Evolutionary conservation across 2,113 vertebrate species (phyloP), one percentile per base, ranked within the genome.

Genomic region (Sprattus sprattus): DNA sequence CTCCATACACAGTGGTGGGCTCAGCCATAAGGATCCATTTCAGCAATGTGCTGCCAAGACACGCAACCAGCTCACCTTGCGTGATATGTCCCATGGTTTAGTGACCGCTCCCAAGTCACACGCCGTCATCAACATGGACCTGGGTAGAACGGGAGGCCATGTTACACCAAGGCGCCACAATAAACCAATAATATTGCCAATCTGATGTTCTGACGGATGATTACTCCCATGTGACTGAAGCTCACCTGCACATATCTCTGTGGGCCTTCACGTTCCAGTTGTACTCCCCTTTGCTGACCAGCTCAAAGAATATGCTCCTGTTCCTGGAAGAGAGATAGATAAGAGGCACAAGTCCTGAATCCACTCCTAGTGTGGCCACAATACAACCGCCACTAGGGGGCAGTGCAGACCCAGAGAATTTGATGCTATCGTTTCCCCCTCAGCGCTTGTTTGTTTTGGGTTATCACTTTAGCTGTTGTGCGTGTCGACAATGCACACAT

Each of bases 81-180:
- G 96, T n/a, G 98, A 99, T 94, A 97, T 99, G 94, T 99, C 97
- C 98, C 98, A 99, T n/a, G 98, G 98, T 94, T 99, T 99, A 88
- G 98, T 99, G 92, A 98, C 98, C 86, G 98, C 98, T 92, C 98
- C 98, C 89, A 99, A 96, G 95, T 99, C 98, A 95, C 98, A 99
- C 45, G 98, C 98, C 89, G 98, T 99, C 98, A 99, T 99, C 96
- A 99, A 96, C 98, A 99, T 99, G 90, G 98, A 99, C 95, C 98
- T 99, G 94, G 92, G 75, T 86, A 16, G 39, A 87, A 81, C 46
- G 0, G 2, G 28, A 1, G 28, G 28, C 39, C 71, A 39, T 39
- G 71, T 39, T n/a, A 32, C 71, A 44, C 71, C 10, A 32, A 1
- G 52, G 15, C 15, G 16, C 54, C 4, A 60, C 52, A 49, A 60